These are phyloP conservation scores for Amblyopsis hoosieri DNA, from an alignment of 2,797 vertebrate genomes.

Conservation along the genomic window DNA sequence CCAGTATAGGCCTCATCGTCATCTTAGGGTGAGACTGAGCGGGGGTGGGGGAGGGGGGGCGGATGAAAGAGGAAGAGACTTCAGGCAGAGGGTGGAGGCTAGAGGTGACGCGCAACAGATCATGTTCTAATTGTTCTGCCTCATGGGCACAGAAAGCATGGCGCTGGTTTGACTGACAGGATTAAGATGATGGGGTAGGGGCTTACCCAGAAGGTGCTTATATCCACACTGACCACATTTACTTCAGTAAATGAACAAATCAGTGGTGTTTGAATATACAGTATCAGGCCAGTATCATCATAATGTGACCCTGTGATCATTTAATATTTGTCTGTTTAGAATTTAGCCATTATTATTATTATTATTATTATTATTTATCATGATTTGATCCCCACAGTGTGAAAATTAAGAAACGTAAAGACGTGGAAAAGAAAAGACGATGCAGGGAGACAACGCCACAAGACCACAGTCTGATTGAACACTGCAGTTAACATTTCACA, in stretches of 20 bases:
- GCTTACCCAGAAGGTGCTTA: not conserved
- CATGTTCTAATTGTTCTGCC: not conserved
- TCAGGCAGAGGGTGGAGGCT: constrained; percentile 31
- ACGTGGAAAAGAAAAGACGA: not conserved
- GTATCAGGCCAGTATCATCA: too few species aligned
- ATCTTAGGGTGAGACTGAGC: constrained; percentile 51
- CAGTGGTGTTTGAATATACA: not conserved
- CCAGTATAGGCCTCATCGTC: constrained; percentile 46
- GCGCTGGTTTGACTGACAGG: not conserved
- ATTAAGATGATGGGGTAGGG: constrained; percentile 1
- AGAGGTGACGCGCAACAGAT: constrained; percentile 11
- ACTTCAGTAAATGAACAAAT: not conserved
- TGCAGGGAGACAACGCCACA: not conserved
- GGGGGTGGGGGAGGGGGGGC: constrained; percentile 27
- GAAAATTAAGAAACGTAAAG: constrained; percentile 32
- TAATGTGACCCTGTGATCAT: too few species aligned
- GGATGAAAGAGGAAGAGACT: not conserved
- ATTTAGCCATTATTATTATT: not conserved
- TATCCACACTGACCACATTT: constrained; percentile 26
- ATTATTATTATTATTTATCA: not conserved
- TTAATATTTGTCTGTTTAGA: too few species aligned
- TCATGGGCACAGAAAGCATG: too few species aligned
- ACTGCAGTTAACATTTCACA: not conserved
- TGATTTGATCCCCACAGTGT: constrained; percentile 37
- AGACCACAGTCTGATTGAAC: not conserved